Percentiles rank a stretch among this genome's conserved stretches.
Evolutionary conservation across 2,113 vertebrate genomes (phyloP).

Genomic region (Tachysurus fulvidraco): DNA sequence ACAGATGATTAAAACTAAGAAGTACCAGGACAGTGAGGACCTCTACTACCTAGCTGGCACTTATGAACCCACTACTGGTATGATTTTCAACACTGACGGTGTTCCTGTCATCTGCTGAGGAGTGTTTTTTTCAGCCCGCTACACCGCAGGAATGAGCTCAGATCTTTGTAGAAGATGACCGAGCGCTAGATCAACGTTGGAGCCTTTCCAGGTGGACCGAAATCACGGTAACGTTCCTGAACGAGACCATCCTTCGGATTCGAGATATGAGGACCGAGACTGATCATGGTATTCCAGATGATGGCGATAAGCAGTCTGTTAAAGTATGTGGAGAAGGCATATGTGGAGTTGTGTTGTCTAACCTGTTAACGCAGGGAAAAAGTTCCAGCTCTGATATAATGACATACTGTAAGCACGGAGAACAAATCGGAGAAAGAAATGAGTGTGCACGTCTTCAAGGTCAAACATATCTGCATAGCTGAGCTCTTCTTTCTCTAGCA

Average conservation of each 20-base stretch:
- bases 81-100: constrained; percentile 98
- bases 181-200: constrained; percentile 6
- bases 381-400: not conserved
- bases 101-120: constrained; percentile 94
- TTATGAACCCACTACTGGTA: constrained; percentile 97
- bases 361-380: constrained; percentile 2
- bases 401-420: not conserved
- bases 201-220: not conserved
- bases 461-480: constrained; percentile 35
- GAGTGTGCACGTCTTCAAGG: constrained; percentile 35
- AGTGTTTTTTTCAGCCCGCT: not conserved
- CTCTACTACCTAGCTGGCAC: constrained; percentile 98
- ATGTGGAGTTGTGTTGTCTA: constrained; percentile 11
- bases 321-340: not conserved
- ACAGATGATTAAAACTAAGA: constrained; percentile 95
- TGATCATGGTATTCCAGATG: constrained; percentile 25
- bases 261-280: constrained; percentile 4
- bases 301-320: constrained; percentile 34
- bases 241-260: not conserved
- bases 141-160: constrained; percentile 13
- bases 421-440: constrained; percentile 30
- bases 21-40: constrained; percentile 96
- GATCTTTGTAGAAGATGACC: constrained; percentile 9
- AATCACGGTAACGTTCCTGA: not conserved
- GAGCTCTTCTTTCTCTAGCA: constrained; percentile 22